Percentiles rank a stretch among this genome's conserved stretches.
These are phyloP conservation scores for Cinara cedri DNA, from an alignment of 2,888 invertebrate species.

Conservation along the genomic window DNA sequence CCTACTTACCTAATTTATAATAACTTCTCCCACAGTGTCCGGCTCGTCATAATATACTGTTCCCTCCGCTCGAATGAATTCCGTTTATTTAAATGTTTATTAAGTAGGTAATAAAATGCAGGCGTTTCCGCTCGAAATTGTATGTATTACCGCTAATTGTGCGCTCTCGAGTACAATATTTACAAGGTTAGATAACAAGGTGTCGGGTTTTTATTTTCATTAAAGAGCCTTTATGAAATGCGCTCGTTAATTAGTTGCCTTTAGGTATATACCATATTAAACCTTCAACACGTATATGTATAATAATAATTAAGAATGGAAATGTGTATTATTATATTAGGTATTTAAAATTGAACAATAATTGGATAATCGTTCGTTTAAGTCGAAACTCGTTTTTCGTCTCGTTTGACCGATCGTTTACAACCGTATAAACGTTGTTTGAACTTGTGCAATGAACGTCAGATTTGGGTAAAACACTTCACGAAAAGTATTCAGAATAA, in stretches of 20 bases:
- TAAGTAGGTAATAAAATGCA: constrained; percentile 31
- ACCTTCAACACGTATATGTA: too few species aligned
- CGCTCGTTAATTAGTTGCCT: background rate
- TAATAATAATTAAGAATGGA: too few species aligned
- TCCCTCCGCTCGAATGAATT: constrained; percentile 20
- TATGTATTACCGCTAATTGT: constrained; percentile 12
- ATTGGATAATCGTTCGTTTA: too few species aligned
- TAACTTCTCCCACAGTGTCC: constrained; percentile 32
- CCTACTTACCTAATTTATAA: constrained; percentile 30
- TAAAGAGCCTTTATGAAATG: background rate
- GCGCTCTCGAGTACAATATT: constrained; percentile 12
- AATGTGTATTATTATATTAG: too few species aligned
- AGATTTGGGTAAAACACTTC: too few species aligned
- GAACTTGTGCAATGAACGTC: too few species aligned
- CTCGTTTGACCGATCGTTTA: too few species aligned
- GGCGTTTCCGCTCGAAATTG: constrained; percentile 37
- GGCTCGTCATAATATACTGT: background rate
- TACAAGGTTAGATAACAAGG: constrained; percentile 27
- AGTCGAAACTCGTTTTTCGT: too few species aligned
- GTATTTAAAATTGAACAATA: too few species aligned
- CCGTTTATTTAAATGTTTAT: constrained; percentile 35
- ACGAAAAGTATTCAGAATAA: too few species aligned
- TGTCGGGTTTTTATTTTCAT: background rate
- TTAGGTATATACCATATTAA: too few species aligned
- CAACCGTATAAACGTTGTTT: too few species aligned